Conservation (phyloP, 2,797 vertebrate genomes). For the Sebastes dallii region DNA sequence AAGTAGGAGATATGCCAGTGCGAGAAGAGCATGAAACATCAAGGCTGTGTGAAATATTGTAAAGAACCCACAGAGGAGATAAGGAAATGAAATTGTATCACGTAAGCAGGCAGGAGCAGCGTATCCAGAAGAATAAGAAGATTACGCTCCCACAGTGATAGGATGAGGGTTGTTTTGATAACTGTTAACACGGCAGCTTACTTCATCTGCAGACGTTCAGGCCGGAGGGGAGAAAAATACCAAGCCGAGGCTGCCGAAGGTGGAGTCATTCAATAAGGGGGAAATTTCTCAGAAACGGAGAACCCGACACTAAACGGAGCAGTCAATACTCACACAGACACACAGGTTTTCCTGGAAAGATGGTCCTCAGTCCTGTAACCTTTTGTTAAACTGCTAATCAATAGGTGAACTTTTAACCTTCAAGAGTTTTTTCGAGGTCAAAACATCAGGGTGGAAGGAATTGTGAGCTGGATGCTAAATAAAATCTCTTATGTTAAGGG, state of each 20-base stretch:
- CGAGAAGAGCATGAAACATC: background rate
- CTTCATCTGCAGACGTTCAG: conserved; percentile 15
- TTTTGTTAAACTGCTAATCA: conserved; percentile 28
- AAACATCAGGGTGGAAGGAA: background rate
- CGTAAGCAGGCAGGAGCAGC: background rate
- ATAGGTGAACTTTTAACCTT: conserved; percentile 22
- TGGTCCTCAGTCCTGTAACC: background rate
- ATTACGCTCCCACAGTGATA: conserved; percentile 27
- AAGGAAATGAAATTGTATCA: conserved; percentile 17
- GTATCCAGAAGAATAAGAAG: conserved; percentile 35
- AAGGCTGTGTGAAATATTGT: conserved; percentile 16
- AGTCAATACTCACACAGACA: background rate
- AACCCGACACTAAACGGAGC: background rate
- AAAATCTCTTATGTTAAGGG: background rate
- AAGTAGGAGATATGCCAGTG: background rate
- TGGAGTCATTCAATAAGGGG: background rate
- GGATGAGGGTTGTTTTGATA: conserved; percentile 50
- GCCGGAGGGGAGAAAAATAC: conserved; percentile 10
- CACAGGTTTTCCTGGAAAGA: conserved; percentile 5
- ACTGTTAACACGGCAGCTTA: conserved; percentile 31
- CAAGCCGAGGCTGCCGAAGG: conserved; percentile 4
- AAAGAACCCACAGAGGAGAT: conserved; percentile 22
- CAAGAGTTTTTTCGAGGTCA: conserved; percentile 3
- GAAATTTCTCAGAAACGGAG: conserved; percentile 17
- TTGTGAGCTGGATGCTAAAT: background rate